A percentile compares a stretch with the other conserved stretches of the same genome.
Evolutionary conservation across 2,113 vertebrate genomes (phyloP).

Genomic region (Syngnathus scovelli): DNA sequence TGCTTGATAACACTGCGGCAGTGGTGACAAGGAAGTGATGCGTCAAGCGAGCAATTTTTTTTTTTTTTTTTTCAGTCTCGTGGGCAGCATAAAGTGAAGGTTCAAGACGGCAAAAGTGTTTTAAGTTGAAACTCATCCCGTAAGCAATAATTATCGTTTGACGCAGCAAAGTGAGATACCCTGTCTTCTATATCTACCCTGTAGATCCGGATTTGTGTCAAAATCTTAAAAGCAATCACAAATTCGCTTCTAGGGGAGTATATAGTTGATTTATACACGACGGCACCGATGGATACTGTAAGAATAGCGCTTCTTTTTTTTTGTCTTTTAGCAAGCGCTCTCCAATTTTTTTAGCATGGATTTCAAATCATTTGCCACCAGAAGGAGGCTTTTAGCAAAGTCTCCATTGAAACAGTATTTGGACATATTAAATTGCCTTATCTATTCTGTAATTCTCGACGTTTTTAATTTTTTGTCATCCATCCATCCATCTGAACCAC

Average conservation of each 20-base stretch:
- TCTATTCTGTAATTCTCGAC: neutral
- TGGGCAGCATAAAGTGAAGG: neutral
- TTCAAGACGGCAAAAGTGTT: neutral
- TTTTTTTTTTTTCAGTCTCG: neutral
- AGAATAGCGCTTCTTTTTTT: neutral
- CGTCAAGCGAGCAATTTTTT: neutral
- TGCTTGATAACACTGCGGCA: no score
- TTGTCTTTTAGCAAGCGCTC: no score
- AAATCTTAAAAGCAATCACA: constrained; percentile 86
- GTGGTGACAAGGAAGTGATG: neutral
- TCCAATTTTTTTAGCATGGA: no score
- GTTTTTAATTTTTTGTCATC: neutral
- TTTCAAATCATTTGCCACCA: neutral
- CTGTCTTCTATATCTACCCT: constrained; percentile 99
- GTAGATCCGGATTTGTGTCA: constrained; percentile 99
- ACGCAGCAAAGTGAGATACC: constrained; percentile 50
- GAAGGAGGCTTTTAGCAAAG: constrained; percentile 12
- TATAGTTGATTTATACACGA: constrained; percentile 99
- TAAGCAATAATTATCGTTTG: constrained; percentile 34
- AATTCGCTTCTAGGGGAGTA: constrained; percentile 99
- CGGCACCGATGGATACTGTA: constrained; percentile 65
- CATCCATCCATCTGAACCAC: no score
- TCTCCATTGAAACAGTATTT: neutral
- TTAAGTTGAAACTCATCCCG: constrained; percentile 12
- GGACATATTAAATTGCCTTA: neutral